Conservation (phyloP, 2,888 invertebrate species). For the Bombylius major region DNA sequence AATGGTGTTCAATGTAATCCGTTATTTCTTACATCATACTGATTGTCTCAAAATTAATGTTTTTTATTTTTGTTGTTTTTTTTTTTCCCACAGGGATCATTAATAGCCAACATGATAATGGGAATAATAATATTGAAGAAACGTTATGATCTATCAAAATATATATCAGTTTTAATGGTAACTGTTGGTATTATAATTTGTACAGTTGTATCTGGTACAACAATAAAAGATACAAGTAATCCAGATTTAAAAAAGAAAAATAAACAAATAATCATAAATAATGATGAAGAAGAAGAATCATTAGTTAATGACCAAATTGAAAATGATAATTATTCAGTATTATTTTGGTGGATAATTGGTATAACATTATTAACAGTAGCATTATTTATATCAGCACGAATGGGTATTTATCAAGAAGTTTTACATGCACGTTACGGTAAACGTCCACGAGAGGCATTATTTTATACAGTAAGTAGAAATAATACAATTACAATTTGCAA, state of each 20-base stretch:
- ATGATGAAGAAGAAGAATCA: not conserved
- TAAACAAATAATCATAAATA: too few relatives aligned
- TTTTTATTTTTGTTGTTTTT: not conserved
- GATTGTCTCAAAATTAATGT: too few relatives aligned
- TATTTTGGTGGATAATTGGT: slow-evolving; percentile 56
- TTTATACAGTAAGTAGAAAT: slow-evolving; percentile 51
- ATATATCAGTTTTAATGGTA: slow-evolving; percentile 84
- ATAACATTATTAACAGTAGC: slow-evolving; percentile 75
- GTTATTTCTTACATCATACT: too few relatives aligned
- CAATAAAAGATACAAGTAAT: slow-evolving; percentile 48
- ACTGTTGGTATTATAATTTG: slow-evolving; percentile 84
- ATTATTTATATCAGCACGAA: slow-evolving; percentile 81
- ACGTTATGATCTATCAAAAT: slow-evolving; percentile 69
- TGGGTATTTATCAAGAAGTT: slow-evolving; percentile 91
- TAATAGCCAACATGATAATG: slow-evolving; percentile 94
- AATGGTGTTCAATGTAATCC: too few relatives aligned
- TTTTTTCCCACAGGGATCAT: slow-evolving; percentile 48
- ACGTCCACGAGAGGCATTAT: slow-evolving; percentile 78
- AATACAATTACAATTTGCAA: not conserved
- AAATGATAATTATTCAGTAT: slow-evolving; percentile 23
- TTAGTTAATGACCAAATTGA: not conserved
- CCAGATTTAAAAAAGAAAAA: slow-evolving; percentile 37
- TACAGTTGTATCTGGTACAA: slow-evolving; percentile 72
- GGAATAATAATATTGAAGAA: slow-evolving; percentile 81
- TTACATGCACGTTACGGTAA: slow-evolving; percentile 76